A percentile compares a stretch with the other conserved stretches of the same genome.
phyloP scores from a whole-genome alignment of 1,140 invertebrate species.

The Pararge aegeria region DNA sequence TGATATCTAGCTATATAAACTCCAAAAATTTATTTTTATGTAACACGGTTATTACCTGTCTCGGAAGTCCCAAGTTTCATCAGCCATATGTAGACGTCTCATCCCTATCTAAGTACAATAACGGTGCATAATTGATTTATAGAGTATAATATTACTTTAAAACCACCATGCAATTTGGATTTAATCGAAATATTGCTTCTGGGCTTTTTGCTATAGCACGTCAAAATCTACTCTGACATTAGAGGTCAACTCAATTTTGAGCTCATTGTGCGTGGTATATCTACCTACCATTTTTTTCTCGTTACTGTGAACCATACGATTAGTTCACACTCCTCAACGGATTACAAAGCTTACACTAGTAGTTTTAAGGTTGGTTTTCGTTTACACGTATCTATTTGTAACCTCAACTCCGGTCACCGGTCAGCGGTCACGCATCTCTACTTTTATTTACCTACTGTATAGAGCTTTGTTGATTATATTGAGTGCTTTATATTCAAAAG shows the following conservation, averaged over 20 bases:
- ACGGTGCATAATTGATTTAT: too few relatives aligned
- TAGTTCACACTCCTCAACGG: not conserved
- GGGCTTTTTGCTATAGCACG: not conserved
- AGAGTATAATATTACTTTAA: too few relatives aligned
- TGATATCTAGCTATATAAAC: too few relatives aligned
- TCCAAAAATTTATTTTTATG: too few relatives aligned
- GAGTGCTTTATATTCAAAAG: not conserved
- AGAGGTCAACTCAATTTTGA: slow-evolving; percentile 5
- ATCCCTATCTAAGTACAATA: too few relatives aligned
- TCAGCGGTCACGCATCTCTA: slow-evolving; percentile 7
- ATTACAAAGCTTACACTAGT: not conserved
- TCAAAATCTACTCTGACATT: slow-evolving; percentile 1
- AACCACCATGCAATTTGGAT: not conserved
- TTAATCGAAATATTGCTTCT: not conserved
- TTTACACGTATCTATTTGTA: not conserved
- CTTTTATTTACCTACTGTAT: not conserved
- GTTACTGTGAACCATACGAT: not conserved
- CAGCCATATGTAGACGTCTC: too few relatives aligned
- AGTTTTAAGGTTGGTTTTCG: not conserved
- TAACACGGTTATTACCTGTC: too few relatives aligned
- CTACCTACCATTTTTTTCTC: slow-evolving; percentile 3
- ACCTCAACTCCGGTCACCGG: not conserved
- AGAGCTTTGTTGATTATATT: not conserved
- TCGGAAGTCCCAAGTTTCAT: too few relatives aligned
- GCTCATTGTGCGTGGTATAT: slow-evolving; percentile 1